These are phyloP conservation scores for Zaprionus bogoriensis DNA, from an alignment of 2,888 invertebrate genomes.

Conservation along the genomic window DNA sequence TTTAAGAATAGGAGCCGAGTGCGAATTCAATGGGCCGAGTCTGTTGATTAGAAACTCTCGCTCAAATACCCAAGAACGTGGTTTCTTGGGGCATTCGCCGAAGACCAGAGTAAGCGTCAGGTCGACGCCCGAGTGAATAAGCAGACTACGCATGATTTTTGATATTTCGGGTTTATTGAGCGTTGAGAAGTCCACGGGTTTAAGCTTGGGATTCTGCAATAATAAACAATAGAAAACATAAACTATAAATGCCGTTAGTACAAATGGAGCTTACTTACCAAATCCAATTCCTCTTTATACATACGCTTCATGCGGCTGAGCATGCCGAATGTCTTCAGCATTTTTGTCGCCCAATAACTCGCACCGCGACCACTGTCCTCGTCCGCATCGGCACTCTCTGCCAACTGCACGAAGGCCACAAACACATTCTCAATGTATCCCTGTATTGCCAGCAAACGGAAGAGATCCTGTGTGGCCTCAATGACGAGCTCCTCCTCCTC, in stretches of 20 bases:
- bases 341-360: constrained; percentile 80
- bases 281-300: constrained; percentile 75
- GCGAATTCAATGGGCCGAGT: constrained; percentile 58
- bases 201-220: constrained; percentile 66
- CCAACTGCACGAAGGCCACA: constrained; percentile 68
- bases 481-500: constrained; percentile 64
- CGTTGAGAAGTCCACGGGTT: constrained; percentile 59
- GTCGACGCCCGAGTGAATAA: constrained; percentile 73
- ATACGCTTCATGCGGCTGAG: constrained; percentile 79
- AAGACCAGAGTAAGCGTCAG: constrained; percentile 73
- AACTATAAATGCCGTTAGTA: neutral
- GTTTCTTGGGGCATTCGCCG: constrained; percentile 76
- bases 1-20: constrained; percentile 71
- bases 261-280: constrained; percentile 51
- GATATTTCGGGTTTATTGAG: constrained; percentile 68
- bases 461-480: constrained; percentile 69
- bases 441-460: constrained; percentile 75
- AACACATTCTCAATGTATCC: constrained; percentile 80
- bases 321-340: constrained; percentile 74
- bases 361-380: constrained; percentile 66
- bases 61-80: constrained; percentile 76
- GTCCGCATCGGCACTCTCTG: constrained; percentile 68
- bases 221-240: neutral
- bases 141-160: constrained; percentile 62
- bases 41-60: constrained; percentile 68